A percentile compares a stretch with the other conserved stretches of the same genome.
Conservation (phyloP, 2,888 invertebrate genomes). For the Cacoxenus indagator region DNA sequence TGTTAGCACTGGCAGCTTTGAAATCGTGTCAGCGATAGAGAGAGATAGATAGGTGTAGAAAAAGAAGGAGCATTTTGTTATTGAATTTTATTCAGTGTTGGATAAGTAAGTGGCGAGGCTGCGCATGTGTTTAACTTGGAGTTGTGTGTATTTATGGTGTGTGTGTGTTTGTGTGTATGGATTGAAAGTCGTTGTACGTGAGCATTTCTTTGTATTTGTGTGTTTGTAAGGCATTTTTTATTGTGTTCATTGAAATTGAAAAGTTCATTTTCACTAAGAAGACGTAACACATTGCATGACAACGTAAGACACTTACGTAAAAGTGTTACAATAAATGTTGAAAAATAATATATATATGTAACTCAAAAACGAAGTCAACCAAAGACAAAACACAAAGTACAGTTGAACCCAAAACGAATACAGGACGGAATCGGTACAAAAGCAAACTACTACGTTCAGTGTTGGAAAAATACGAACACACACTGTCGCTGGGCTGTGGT, state of each 20-base stretch:
- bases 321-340: not conserved
- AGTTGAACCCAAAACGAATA: not conserved
- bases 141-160: too few species aligned
- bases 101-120: not conserved
- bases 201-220: constrained; percentile 30
- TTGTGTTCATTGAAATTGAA: constrained; percentile 9
- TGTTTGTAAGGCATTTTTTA: constrained; percentile 30
- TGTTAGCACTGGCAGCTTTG: not conserved
- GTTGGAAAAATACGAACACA: not conserved
- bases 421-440: not conserved
- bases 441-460: not conserved
- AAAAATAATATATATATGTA: not conserved
- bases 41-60: constrained; percentile 10
- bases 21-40: not conserved
- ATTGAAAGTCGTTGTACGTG: not conserved
- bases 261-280: constrained; percentile 10
- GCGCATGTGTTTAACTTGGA: constrained; percentile 29
- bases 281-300: constrained; percentile 56
- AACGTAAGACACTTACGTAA: constrained; percentile 56
- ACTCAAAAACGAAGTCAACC: not conserved
- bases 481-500: not conserved
- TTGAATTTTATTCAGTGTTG: not conserved
- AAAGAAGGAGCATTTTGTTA: not conserved
- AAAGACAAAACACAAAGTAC: not conserved
- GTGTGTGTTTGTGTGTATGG: not conserved